Conservation (phyloP, 92 coral and sea anemone species). For the Phenganax marumi region DNA sequence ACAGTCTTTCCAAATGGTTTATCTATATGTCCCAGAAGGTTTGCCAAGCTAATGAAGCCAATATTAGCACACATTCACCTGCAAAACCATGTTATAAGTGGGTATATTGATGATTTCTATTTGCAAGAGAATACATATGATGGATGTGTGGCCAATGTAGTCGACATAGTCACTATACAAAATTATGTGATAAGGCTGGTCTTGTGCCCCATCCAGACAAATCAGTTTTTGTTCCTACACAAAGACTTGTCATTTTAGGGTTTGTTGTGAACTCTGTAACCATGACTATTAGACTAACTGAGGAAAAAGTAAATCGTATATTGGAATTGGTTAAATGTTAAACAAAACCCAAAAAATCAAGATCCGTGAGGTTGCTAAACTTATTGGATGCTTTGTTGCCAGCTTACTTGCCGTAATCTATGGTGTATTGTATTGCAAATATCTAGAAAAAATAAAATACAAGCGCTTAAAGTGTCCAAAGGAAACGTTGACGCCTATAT, state of each 20-base stretch:
- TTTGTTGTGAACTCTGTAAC: neutral
- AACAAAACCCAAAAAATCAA: neutral
- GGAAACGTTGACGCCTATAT: neutral
- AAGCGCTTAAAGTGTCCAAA: neutral
- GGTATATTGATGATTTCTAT: too few species aligned
- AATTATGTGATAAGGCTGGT: too few species aligned
- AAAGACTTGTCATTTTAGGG: neutral
- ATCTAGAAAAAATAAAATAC: neutral
- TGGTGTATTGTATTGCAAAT: neutral
- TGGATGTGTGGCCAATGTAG: too few species aligned
- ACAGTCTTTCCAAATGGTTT: neutral
- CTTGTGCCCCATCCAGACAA: too few species aligned
- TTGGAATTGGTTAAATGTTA: neutral
- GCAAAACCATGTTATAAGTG: too few species aligned
- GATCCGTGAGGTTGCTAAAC: neutral
- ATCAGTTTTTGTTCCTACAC: too few species aligned
- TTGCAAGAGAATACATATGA: too few species aligned
- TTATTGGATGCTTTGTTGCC: neutral
- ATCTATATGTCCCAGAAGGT: neutral
- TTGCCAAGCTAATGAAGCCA: neutral
- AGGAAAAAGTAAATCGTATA: too few species aligned
- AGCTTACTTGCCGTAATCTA: neutral
- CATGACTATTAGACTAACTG: too few species aligned
- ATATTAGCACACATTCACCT: too few species aligned
- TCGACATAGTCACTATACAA: too few species aligned